phyloP scores from a whole-genome alignment of 2,888 invertebrate genomes.

The Cordilura impudica region DNA sequence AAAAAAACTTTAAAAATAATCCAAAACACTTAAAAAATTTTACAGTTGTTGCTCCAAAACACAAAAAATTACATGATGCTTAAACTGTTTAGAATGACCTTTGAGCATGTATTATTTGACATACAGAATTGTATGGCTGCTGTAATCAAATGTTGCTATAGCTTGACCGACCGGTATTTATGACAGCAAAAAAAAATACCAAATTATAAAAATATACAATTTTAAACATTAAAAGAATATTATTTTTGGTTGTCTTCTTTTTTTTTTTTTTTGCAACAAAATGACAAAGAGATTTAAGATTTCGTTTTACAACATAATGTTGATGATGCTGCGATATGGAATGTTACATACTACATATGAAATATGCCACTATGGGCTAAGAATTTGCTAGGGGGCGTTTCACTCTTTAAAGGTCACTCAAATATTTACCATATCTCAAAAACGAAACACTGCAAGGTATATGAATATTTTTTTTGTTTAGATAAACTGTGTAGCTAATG shows the following conservation, averaged over 20 bases:
- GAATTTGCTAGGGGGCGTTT: not conserved
- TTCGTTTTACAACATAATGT: not conserved
- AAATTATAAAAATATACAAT: slow-evolving; percentile 16
- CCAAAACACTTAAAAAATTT: not conserved
- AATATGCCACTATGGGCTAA: not conserved
- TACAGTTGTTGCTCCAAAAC: slow-evolving; percentile 35
- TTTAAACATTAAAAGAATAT: slow-evolving; percentile 30
- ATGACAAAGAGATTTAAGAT: not conserved
- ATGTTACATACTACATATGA: not conserved
- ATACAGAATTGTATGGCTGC: not conserved
- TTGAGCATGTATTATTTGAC: slow-evolving; percentile 43
- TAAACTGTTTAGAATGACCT: slow-evolving; percentile 54
- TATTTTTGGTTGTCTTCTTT: slow-evolving; percentile 17
- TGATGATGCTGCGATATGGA: not conserved
- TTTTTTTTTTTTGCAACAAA: not conserved
- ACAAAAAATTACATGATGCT: slow-evolving; percentile 45
- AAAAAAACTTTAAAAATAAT: not conserved
- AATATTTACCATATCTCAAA: no score
- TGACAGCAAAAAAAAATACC: slow-evolving; percentile 5
- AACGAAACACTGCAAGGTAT: no score
- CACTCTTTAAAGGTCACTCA: no score
- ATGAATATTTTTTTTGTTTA: no score
- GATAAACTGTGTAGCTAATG: no score
- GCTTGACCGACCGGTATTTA: slow-evolving; percentile 35
- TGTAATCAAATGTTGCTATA: slow-evolving; percentile 13